Base-by-base conservation (phyloP, 2,888 invertebrate species). In the Rhagophthalmus giganteus region DNA sequence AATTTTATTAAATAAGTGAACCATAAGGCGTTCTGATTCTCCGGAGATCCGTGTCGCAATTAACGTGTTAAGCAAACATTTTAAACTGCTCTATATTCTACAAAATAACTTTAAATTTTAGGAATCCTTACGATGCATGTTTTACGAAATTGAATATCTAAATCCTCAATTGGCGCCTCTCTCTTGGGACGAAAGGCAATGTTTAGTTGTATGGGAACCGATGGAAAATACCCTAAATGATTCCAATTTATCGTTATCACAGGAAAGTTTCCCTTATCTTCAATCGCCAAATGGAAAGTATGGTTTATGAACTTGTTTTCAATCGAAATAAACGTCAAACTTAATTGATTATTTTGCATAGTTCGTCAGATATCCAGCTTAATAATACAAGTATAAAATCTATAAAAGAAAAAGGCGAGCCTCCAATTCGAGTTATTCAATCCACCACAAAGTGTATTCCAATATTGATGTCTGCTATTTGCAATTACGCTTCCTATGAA, bases 401-500 rank as follows among this genome's bases (percentile, higher is more conserved):
- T 54, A 55, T 67, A 1, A 53, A 66, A 25, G 64, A 65, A 26
- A 64, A 61, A 33, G 41, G 45, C 1, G 78, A 78, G 60, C 75
- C 77, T 2, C 40, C 44, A 9, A 56, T 68, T 50, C 58, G 59
- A 24, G 30, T 68, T 1, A 25, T 73, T 2, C 49, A 64, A 1
- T 71, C 68, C 10, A 66, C 68, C 0, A 28, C 13, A 0, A 68
- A 65, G 41, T 54, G 66, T 2, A 76, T 84, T 49, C 66, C 77
- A 8, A 62, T 84, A 2, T 64, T 79, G 2, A 73, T 82, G 54
- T 79, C 77, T 2, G 79, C 77, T 1, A 67, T 70, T 9, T 79
- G 80, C 1, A 80, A 80, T 59, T 82, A 79, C 57, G 74, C 79
- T 0, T 75, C 75, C 59, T 84, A 79, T 57, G 53, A 55, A 1